Evolutionary conservation across 2,113 vertebrate genomes (phyloP), one percentile per base, ranked within the genome.

Genomic region (Macrotis lagotis): DNA sequence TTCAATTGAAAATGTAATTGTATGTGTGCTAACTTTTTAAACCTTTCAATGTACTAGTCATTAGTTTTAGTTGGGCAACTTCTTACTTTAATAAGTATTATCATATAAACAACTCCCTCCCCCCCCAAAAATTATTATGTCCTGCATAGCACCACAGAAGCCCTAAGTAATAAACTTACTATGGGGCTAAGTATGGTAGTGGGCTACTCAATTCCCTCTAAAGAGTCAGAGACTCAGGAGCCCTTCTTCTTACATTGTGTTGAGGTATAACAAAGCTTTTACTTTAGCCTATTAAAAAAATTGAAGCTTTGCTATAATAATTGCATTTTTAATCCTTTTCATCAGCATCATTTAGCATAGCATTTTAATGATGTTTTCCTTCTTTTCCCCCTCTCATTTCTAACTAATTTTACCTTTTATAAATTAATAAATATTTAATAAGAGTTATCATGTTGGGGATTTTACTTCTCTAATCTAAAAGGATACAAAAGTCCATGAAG

Each of bases 111-210:
- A 95, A 93, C 31, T 94, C 83, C 31, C 25, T 89, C 31, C 55
- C 90, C 66, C 66, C 91, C n/a, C n/a, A n/a, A n/a, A 51, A 95
- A 92, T 92, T 14, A 96, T 53, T 89, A 12, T 94, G 91, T 95
- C 48, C 51, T 94, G 31, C 50, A 93, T 90, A 91, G 89, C 96
- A 92, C 90, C 90, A 95, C 92, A 92, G 83, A 94, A 66, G 52
- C 66, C 91, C 94, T 93, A 95, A 96, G 31, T 96, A 95, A 97
- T 95, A 96, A 96, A 95, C 94, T 95, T 95, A 92, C 26, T 83
- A 12, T 88, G 47, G 53, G 90, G 37, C 52, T 92, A 96, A 93
- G 50, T 91, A 91, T 25, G 90, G 19, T 59, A 92, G 55, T 9
- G 7, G 28, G 89, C 53, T 94, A 93, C 55, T 89, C 50, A 93